phyloP scores from a whole-genome alignment of 2,113 vertebrate genomes.

The Pangasianodon gigas region DNA sequence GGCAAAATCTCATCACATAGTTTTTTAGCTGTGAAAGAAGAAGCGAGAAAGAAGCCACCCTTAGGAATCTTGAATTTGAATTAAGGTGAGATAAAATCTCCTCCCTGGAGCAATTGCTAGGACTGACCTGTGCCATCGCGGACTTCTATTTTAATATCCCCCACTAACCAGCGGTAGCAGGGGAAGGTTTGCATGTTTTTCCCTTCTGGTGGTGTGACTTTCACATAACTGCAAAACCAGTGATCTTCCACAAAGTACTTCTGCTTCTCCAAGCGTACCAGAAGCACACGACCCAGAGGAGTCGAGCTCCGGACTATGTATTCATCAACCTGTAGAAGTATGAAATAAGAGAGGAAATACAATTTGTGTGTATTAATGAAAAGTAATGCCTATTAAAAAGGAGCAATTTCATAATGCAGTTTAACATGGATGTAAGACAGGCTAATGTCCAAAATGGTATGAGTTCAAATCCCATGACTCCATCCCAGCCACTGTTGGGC shows the following conservation, averaged over 20 bases:
- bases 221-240: slow-evolving; percentile 79
- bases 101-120: not conserved
- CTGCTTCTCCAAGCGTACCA: slow-evolving; percentile 78
- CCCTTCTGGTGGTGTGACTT: slow-evolving; percentile 59
- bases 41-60: not conserved
- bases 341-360: not conserved
- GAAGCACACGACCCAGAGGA: slow-evolving; percentile 70
- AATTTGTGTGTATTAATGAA: not conserved
- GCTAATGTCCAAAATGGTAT: not conserved
- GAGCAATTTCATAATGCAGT: not conserved
- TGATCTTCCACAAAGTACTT: slow-evolving; percentile 78
- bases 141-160: slow-evolving; percentile 67
- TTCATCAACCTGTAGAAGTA: slow-evolving; percentile 69
- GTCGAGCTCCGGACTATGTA: slow-evolving; percentile 65
- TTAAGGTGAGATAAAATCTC: not conserved
- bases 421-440: not conserved
- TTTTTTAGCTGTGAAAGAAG: slow-evolving; percentile 66
- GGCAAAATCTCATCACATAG: slow-evolving; percentile 58
- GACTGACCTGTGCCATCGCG: slow-evolving; percentile 73
- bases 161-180: slow-evolving; percentile 80
- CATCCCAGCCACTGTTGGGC: not conserved
- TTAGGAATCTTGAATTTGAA: not conserved
- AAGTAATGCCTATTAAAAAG: not conserved
- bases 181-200: slow-evolving; percentile 68
- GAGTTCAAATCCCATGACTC: not conserved